phyloP scores from a whole-genome alignment of 2,888 invertebrate genomes.

The Cephus runcator region DNA sequence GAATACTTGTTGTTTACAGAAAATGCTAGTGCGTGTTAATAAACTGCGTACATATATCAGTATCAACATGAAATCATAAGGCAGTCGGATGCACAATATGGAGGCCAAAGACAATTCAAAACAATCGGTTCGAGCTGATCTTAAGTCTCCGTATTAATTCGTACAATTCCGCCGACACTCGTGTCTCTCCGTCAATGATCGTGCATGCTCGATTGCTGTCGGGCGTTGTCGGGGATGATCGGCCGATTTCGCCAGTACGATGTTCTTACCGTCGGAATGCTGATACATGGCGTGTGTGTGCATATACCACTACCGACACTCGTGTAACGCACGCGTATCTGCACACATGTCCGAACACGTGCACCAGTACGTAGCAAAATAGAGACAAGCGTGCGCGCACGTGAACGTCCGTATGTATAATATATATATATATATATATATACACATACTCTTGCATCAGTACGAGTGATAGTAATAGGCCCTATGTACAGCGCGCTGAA shows the following conservation, averaged over 20 bases:
- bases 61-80: neutral
- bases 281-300: neutral
- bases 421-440: too few relatives aligned
- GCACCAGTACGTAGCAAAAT: neutral
- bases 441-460: neutral
- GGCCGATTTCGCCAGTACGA: neutral
- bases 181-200: neutral
- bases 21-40: neutral
- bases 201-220: neutral
- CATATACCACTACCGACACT: neutral
- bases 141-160: neutral
- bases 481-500: neutral
- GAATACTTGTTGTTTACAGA: neutral
- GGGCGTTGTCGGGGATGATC: neutral
- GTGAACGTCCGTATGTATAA: neutral
- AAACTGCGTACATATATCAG: neutral
- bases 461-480: neutral
- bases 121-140: neutral
- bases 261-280: neutral
- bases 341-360: neutral
- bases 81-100: neutral
- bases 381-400: neutral
- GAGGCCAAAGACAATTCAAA: neutral
- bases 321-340: neutral
- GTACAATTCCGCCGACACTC: neutral